phyloP scores from a whole-genome alignment of 1,140 invertebrate genomes.

The Drosophila quadrilineata region DNA sequence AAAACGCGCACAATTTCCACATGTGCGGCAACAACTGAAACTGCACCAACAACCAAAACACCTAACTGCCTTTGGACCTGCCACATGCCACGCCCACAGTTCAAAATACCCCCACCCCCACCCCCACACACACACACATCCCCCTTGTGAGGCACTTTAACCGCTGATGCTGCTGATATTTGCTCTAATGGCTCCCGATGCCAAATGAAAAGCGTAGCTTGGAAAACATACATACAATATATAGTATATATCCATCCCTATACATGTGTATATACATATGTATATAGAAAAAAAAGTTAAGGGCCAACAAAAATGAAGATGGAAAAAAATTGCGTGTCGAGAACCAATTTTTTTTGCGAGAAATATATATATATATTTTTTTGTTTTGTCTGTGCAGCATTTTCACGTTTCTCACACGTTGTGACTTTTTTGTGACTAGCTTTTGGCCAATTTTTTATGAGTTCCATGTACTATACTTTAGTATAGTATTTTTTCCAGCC shows the following conservation, averaged over 20 bases:
- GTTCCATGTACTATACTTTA: constrained; percentile 29
- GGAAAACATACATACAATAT: no score
- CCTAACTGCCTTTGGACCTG: not conserved
- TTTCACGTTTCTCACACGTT: constrained; percentile 43
- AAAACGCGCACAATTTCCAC: constrained; percentile 79
- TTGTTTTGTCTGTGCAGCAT: constrained; percentile 37
- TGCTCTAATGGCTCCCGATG: constrained; percentile 73
- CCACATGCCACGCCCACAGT: not conserved
- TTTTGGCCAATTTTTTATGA: constrained; percentile 68
- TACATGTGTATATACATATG: no score
- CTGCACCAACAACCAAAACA: constrained; percentile 26
- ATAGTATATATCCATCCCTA: no score
- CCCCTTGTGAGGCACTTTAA: not conserved
- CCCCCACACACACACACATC: not conserved
- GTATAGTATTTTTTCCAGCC: constrained; percentile 46
- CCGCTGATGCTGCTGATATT: constrained; percentile 69
- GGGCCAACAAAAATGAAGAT: constrained; percentile 30
- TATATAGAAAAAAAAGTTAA: constrained; percentile 1
- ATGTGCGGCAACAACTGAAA: constrained; percentile 63
- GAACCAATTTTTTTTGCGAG: constrained; percentile 62
- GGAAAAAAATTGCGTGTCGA: constrained; percentile 64
- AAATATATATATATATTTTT: no score
- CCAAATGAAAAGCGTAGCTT: constrained; percentile 70
- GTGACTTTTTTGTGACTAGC: constrained; percentile 52
- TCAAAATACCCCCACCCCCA: not conserved